These are phyloP conservation scores for Cryptoleucopteryx plumbea DNA, from an alignment of 2,113 vertebrate genomes.

Conservation along the genomic window DNA sequence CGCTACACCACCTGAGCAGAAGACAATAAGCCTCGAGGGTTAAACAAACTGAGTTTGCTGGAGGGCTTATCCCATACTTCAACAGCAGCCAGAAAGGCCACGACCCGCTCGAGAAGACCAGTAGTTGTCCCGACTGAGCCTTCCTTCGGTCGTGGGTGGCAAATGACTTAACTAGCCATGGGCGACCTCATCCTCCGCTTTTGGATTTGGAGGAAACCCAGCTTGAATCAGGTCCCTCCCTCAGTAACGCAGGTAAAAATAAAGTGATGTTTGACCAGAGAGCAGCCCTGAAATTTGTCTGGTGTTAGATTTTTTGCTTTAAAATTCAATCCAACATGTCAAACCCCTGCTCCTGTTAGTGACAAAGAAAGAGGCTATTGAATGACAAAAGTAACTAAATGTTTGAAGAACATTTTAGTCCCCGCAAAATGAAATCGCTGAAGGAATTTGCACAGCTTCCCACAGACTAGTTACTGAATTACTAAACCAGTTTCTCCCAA, in stretches of 20 bases:
- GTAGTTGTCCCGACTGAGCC: background rate
- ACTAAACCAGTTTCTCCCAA: constrained; percentile 34
- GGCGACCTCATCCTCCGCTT: background rate
- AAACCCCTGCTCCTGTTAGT: background rate
- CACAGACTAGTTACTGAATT: constrained; percentile 44
- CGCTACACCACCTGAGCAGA: background rate
- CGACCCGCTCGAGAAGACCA: background rate
- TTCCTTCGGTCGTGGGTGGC: accelerated
- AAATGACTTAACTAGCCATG: background rate
- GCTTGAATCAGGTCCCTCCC: background rate
- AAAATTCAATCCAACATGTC: background rate
- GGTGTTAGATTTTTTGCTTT: background rate
- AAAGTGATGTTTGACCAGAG: background rate
- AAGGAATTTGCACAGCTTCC: constrained; percentile 35
- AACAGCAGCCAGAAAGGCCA: background rate
- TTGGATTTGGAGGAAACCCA: background rate
- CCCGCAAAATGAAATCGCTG: background rate
- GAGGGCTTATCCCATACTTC: background rate
- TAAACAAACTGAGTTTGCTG: background rate
- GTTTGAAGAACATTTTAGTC: background rate
- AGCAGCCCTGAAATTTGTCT: background rate
- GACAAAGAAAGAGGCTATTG: background rate
- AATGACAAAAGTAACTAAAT: background rate
- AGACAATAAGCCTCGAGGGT: background rate
- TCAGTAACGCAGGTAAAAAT: background rate